Evolutionary conservation across 2,888 invertebrate species (phyloP).

Genomic region (Xylophagus ater): DNA sequence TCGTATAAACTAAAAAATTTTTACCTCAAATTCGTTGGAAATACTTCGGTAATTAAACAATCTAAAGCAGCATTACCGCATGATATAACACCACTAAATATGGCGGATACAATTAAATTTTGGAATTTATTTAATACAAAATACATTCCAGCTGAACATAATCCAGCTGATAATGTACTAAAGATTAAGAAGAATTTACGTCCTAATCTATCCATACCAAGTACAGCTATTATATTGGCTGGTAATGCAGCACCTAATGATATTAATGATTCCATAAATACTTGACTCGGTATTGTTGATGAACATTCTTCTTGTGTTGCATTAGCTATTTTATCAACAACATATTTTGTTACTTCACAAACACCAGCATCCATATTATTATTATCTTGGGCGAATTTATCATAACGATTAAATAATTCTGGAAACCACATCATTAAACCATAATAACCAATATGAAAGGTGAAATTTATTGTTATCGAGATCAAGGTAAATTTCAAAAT

Average conservation of each 20-base stretch:
- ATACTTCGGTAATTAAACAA: conserved; percentile 86
- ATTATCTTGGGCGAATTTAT: conserved; percentile 61
- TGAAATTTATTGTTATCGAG: conserved; percentile 82
- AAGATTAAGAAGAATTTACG: conserved; percentile 65
- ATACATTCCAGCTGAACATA: conserved; percentile 75
- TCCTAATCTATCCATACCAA: conserved; percentile 76
- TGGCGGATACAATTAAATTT: conserved; percentile 71
- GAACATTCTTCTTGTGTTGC: conserved; percentile 48
- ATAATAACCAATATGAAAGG: conserved; percentile 92
- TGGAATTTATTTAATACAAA: conserved; percentile 73
- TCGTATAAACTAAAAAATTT: background rate
- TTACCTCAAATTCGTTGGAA: conserved; percentile 80
- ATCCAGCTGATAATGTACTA: conserved; percentile 73
- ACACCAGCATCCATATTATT: conserved; percentile 57
- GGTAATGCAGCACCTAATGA: conserved; percentile 78
- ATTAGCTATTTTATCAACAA: conserved; percentile 55
- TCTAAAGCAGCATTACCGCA: conserved; percentile 84
- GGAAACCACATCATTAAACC: conserved; percentile 97
- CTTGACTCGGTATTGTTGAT: conserved; percentile 62
- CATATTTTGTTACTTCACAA: conserved; percentile 66
- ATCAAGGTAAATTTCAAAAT: conserved; percentile 73
- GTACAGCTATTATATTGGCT: conserved; percentile 69
- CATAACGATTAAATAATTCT: conserved; percentile 83
- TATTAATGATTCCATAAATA: conserved; percentile 77
- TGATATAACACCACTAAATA: conserved; percentile 78